phyloP scores from a whole-genome alignment of 2,113 vertebrate species.

The Oncorhynchus masou region DNA sequence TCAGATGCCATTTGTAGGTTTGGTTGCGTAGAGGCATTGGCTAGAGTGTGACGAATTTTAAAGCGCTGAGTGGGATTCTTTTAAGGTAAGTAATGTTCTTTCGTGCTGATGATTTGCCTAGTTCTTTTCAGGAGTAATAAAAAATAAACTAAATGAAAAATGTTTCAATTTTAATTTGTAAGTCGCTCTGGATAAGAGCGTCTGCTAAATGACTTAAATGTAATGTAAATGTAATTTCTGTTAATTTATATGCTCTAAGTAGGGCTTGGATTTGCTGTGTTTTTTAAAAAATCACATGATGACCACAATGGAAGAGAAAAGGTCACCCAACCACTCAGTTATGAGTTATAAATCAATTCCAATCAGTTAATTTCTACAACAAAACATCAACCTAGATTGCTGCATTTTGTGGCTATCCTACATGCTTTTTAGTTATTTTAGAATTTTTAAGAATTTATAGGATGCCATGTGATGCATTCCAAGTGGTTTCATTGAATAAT shows the following conservation, averaged over 20 bases:
- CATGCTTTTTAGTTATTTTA: slow-evolving; percentile 14
- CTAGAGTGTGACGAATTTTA: slow-evolving; percentile 8
- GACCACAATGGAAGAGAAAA: slow-evolving; percentile 19
- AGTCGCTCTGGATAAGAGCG: too few species aligned
- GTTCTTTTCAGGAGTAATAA: slow-evolving; percentile 40
- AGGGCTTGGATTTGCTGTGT: slow-evolving; percentile 44
- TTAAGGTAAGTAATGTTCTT: slow-evolving; percentile 17
- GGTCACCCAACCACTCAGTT: neutral
- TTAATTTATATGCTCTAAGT: slow-evolving; percentile 27
- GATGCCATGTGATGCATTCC: slow-evolving; percentile 35
- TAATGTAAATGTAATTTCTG: too few species aligned
- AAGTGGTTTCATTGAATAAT: slow-evolving; percentile 39
- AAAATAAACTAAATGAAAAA: slow-evolving; percentile 15
- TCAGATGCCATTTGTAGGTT: neutral
- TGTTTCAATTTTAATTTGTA: slow-evolving; percentile 1
- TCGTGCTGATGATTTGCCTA: slow-evolving; percentile 36
- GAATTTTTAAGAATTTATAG: neutral
- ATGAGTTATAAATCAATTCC: neutral
- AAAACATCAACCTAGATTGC: neutral
- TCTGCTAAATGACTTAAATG: too few species aligned
- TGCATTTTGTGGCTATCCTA: neutral
- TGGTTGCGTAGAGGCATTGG: neutral
- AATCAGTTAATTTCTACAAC: slow-evolving; percentile 12
- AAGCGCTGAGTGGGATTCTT: slow-evolving; percentile 15
- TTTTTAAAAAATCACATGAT: slow-evolving; percentile 17